Evolutionary conservation across 2,888 invertebrate species (phyloP).

Genomic region (Pachymerium ferrugineum): DNA sequence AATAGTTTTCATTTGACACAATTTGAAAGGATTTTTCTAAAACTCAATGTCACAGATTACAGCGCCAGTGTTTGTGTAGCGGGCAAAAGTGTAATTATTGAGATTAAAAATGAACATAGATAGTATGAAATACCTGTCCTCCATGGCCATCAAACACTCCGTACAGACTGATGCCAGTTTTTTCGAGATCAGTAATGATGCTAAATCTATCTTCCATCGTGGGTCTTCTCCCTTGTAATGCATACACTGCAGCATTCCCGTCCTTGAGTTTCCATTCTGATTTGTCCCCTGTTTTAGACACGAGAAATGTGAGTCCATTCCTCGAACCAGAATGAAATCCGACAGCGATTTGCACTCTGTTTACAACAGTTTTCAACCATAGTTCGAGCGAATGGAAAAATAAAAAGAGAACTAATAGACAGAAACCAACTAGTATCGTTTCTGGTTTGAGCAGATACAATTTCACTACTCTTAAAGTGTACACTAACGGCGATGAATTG

Average conservation of each 20-base stretch:
- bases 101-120: too few species aligned
- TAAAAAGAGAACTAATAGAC: conserved; percentile 55
- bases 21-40: too few species aligned
- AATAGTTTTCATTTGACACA: too few species aligned
- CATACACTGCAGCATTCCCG: conserved; percentile 74
- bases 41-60: too few species aligned
- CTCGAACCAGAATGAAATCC: not conserved
- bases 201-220: conserved; percentile 94
- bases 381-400: conserved; percentile 37
- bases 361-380: conserved; percentile 32
- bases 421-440: conserved; percentile 64
- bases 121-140: conserved; percentile 74
- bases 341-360: conserved; percentile 31
- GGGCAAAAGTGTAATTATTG: too few species aligned
- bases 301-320: not conserved
- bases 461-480: conserved; percentile 70
- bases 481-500: conserved; percentile 63
- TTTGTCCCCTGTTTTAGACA: conserved; percentile 51
- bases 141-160: conserved; percentile 95
- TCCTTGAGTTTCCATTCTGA: conserved; percentile 67
- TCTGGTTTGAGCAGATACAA: conserved; percentile 74
- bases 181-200: conserved; percentile 75
- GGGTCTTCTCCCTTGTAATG: conserved; percentile 80
- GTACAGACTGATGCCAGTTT: conserved; percentile 78
- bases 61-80: too few species aligned